These are phyloP conservation scores for Macroglossus sobrinus DNA, from an alignment of 2,113 vertebrate genomes.

Conservation along the genomic window DNA sequence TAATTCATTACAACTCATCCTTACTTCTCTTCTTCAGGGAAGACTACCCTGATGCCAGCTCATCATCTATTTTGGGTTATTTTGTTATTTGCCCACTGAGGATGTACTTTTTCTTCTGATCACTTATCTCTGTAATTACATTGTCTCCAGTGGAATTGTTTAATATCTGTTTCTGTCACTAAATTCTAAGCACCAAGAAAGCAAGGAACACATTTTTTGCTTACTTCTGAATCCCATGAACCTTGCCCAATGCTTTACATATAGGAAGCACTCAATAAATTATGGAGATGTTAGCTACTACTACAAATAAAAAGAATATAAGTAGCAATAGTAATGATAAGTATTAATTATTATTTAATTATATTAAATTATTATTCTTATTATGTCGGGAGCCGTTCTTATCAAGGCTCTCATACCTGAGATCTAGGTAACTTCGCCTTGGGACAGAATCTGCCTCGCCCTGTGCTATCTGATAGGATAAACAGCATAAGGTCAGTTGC, in stretches of 20 bases:
- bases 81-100: neutral
- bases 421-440: too few species aligned
- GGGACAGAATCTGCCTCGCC: too few species aligned
- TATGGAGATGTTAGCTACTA: neutral
- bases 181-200: neutral
- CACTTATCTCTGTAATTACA: constrained; percentile 1
- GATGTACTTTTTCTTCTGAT: constrained; percentile 4
- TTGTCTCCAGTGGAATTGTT: neutral
- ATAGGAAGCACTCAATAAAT: neutral
- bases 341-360: neutral
- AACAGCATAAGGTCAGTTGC: too few species aligned
- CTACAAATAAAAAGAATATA: constrained; percentile 28
- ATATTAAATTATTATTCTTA: neutral
- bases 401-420: too few species aligned
- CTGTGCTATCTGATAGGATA: too few species aligned
- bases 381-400: too few species aligned
- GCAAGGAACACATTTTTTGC: neutral
- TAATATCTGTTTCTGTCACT: neutral
- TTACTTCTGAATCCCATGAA: neutral
- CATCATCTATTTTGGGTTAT: neutral
- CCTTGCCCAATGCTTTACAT: neutral
- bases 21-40: neutral
- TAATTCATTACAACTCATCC: neutral
- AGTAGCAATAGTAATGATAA: neutral
- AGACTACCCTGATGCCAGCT: neutral